Evolutionary conservation across 2,797 vertebrate genomes (phyloP).

Genomic region (Liasis olivaceus): DNA sequence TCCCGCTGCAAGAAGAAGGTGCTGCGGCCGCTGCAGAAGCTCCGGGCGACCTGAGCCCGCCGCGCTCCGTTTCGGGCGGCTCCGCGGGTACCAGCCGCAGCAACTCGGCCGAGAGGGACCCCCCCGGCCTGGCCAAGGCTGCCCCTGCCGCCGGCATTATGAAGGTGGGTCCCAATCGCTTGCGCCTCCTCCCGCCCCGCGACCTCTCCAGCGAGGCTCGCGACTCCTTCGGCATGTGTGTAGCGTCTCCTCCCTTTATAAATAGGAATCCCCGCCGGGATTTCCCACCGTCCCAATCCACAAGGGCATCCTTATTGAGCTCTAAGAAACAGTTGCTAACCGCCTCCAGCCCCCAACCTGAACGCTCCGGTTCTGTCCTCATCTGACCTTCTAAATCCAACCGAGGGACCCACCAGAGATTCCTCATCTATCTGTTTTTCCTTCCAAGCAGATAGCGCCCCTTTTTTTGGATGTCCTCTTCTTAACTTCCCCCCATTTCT

Average conservation of each 20-base stretch:
- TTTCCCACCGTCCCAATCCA: neutral
- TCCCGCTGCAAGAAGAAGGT: neutral
- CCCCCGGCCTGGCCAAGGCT: conserved; percentile 35
- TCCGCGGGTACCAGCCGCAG: conserved; percentile 69
- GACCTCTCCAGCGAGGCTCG: neutral
- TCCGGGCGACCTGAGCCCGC: neutral
- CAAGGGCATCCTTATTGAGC: neutral
- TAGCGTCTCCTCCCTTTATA: neutral
- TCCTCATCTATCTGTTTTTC: neutral
- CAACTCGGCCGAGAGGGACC: conserved; percentile 65
- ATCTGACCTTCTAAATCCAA: conserved; percentile 28
- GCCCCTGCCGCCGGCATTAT: conserved; percentile 66
- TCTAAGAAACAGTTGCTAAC: neutral
- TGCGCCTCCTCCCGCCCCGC: neutral
- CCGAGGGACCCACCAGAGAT: neutral
- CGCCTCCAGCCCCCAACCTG: neutral
- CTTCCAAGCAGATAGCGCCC: neutral
- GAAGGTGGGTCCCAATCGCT: conserved; percentile 62
- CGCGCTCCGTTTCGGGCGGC: conserved; percentile 43
- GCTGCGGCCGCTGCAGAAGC: neutral
- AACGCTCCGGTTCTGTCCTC: neutral
- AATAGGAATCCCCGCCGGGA: neutral
- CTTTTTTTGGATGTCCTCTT: no score
- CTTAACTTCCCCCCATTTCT: neutral
- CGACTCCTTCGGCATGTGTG: neutral